These are phyloP conservation scores for Bolinopsis microptera DNA, from an alignment of 37 sponge, comb jelly and placozoan genomes.

Conservation along the genomic window DNA sequence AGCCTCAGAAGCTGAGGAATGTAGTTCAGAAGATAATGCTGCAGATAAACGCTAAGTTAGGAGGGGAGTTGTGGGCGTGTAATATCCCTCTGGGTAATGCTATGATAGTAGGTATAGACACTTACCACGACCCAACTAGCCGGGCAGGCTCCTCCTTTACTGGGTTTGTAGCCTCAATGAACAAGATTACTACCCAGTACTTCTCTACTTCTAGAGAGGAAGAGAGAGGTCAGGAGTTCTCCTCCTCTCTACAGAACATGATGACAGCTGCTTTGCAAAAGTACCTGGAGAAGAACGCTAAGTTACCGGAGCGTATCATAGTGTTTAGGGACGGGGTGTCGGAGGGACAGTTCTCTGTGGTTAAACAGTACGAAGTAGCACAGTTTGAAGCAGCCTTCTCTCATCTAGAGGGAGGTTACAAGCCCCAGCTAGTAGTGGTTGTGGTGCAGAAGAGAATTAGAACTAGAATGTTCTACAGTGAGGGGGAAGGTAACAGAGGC, in stretches of 20 bases:
- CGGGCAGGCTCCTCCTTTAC: conserved; percentile 61
- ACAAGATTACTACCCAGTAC: neutral
- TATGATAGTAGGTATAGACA: conserved; percentile 97
- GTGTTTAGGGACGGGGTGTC: conserved; percentile 98
- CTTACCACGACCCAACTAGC: conserved; percentile 81
- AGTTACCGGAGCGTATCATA: conserved; percentile 85
- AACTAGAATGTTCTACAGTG: conserved; percentile 73
- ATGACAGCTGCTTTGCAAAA: neutral
- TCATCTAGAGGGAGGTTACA: conserved; percentile 71
- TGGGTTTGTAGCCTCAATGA: conserved; percentile 6
- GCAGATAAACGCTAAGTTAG: conserved; percentile 75
- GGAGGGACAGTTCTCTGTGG: conserved; percentile 82
- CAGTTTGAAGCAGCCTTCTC: neutral
- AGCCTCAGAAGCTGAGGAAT: conserved; percentile 79
- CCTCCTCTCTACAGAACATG: neutral
- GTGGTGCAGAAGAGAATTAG: conserved; percentile 93
- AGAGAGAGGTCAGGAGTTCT: conserved; percentile 37
- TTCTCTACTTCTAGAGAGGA: neutral
- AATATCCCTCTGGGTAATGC: conserved; percentile 88
- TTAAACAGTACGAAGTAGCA: conserved; percentile 78
- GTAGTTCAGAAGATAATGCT: conserved; percentile 95
- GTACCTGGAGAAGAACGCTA: conserved; percentile 70
- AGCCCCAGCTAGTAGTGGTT: conserved; percentile 80
- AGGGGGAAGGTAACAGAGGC: neutral
- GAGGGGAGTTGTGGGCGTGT: conserved; percentile 96